Percentiles rank a stretch among this genome's conserved stretches.
phyloP scores from a whole-genome alignment of 2,888 invertebrate genomes.

The Drosophila birchii region DNA sequence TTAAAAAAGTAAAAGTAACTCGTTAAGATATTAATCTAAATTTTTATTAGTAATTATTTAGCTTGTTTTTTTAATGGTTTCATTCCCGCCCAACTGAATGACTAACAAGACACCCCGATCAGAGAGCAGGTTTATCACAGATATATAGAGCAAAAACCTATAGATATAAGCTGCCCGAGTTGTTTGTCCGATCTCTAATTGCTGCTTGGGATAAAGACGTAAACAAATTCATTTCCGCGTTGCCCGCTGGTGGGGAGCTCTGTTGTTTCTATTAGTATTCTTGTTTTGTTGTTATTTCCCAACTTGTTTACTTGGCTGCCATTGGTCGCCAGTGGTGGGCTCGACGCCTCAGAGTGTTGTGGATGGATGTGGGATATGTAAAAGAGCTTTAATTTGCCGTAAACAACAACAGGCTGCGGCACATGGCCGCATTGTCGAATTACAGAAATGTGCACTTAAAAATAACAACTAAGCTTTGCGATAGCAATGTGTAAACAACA shows the following conservation, averaged over 20 bases:
- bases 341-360: constrained; percentile 51
- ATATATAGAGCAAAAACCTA: background rate
- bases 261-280: constrained; percentile 1
- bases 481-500: constrained; percentile 55
- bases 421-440: constrained; percentile 42
- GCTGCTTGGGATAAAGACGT: constrained; percentile 38
- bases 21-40: background rate
- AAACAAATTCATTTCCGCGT: constrained; percentile 48
- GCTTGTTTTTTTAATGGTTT: background rate
- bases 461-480: constrained; percentile 40
- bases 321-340: constrained; percentile 79
- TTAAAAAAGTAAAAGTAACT: background rate
- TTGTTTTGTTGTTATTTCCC: constrained; percentile 27
- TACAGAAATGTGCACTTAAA: constrained; percentile 42
- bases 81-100: background rate
- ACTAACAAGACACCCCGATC: background rate
- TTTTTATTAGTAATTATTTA: background rate
- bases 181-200: constrained; percentile 30
- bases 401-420: constrained; percentile 52
- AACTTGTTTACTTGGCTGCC: constrained; percentile 58
- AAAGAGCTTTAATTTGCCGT: constrained; percentile 48
- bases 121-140: background rate
- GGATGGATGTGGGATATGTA: constrained; percentile 35
- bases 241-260: constrained; percentile 17
- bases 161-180: constrained; percentile 8